Percentiles rank a stretch among this genome's conserved stretches.
Evolutionary conservation across 2,888 invertebrate genomes (phyloP).

Genomic region (Emmelina monodactyla): DNA sequence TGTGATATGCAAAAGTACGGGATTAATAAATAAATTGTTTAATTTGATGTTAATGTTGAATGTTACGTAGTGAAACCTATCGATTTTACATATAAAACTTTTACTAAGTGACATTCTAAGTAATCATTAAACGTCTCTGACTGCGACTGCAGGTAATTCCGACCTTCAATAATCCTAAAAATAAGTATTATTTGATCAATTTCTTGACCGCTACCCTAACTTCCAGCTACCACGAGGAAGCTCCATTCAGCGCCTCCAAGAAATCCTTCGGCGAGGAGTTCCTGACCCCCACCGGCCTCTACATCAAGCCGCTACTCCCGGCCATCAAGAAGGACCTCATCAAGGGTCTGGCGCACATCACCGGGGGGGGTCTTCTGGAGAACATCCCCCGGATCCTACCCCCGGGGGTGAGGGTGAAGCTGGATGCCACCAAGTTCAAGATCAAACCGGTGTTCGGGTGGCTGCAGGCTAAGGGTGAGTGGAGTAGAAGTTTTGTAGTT

Average conservation of each 20-base stretch:
- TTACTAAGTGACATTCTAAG: too few species aligned
- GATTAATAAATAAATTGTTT: too few species aligned
- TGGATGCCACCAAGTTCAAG: conserved; percentile 77
- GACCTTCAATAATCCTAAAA: too few species aligned
- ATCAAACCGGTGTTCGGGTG: conserved; percentile 87
- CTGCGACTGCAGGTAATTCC: too few species aligned
- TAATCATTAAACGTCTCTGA: too few species aligned
- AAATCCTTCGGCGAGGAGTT: conserved; percentile 76
- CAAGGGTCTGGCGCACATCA: conserved; percentile 92
- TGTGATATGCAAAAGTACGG: too few species aligned
- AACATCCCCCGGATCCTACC: conserved; percentile 89
- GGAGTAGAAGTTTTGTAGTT: not conserved
- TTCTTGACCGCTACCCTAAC: too few species aligned
- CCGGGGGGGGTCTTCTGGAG: conserved; percentile 89
- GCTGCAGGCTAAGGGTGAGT: conserved; percentile 76
- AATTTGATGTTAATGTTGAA: too few species aligned
- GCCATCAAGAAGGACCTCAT: conserved; percentile 75
- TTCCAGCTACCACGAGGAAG: conserved; percentile 39
- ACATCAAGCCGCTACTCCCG: conserved; percentile 78
- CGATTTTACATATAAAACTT: too few species aligned
- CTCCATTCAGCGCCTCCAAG: conserved; percentile 43
- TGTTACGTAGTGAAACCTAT: too few species aligned
- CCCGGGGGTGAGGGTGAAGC: conserved; percentile 64
- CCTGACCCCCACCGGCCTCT: conserved; percentile 86
- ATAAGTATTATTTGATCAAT: too few species aligned